Evolutionary conservation across 2,113 vertebrate genomes (phyloP).

Genomic region (Lamprotornis superbus): DNA sequence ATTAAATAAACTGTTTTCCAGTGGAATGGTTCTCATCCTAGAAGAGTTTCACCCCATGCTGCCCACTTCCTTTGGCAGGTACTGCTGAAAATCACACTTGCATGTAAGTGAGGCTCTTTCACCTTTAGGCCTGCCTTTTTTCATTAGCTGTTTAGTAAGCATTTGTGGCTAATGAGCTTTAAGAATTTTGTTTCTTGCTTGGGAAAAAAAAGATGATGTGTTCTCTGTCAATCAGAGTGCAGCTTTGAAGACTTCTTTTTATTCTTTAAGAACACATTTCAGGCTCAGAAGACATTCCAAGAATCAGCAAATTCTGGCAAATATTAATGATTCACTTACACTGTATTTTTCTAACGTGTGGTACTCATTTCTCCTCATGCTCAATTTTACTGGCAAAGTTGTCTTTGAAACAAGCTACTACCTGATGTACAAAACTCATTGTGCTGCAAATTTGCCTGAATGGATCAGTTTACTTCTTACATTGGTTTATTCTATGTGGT

Average conservation of each 20-base stretch:
- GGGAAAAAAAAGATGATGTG: background rate
- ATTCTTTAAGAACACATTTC: background rate
- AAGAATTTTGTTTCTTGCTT: background rate
- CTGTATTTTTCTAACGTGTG: background rate
- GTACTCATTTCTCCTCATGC: background rate
- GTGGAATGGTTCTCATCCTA: background rate
- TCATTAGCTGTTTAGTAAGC: background rate
- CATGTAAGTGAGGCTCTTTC: background rate
- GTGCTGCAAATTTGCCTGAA: background rate
- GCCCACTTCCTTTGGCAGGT: background rate
- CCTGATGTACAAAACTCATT: background rate
- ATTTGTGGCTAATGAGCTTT: background rate
- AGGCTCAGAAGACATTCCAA: background rate
- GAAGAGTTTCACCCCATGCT: background rate
- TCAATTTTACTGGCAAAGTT: background rate
- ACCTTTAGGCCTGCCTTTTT: background rate
- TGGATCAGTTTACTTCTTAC: background rate
- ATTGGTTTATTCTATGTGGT: background rate
- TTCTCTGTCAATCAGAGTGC: background rate
- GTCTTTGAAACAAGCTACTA: background rate
- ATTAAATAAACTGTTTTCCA: background rate
- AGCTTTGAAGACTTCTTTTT: background rate
- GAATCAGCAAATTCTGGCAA: conserved; percentile 24
- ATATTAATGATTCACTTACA: background rate
- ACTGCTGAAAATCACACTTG: background rate